phyloP scores from a whole-genome alignment of 2,888 invertebrate species.

The Philaethria dido region DNA sequence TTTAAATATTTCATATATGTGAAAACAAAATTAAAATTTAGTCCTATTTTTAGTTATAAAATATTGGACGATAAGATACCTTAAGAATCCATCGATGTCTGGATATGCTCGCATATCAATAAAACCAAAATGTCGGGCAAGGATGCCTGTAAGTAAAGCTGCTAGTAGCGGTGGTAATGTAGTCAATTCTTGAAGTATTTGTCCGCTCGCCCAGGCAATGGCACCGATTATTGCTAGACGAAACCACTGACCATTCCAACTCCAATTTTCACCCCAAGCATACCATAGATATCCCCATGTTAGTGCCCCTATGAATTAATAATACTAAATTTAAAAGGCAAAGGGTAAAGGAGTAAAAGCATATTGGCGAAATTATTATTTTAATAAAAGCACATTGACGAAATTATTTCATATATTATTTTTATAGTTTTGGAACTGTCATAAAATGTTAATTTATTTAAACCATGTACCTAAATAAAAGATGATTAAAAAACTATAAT shows the following conservation, averaged over 20 bases:
- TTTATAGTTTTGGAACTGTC: background rate
- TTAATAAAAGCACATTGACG: no score
- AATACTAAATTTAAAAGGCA: background rate
- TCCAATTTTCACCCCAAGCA: conserved; percentile 65
- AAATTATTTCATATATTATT: no score
- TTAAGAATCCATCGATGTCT: conserved; percentile 66
- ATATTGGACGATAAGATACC: conserved; percentile 52
- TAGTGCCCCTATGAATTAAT: conserved; percentile 55
- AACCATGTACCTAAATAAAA: background rate
- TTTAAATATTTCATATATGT: no score
- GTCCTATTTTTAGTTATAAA: no score
- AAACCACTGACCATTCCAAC: conserved; percentile 68
- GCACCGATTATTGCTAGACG: conserved; percentile 57
- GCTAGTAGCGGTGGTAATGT: conserved; percentile 68
- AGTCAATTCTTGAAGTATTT: conserved; percentile 58
- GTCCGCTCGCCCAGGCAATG: conserved; percentile 66
- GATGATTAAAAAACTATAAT: background rate
- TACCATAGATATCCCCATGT: conserved; percentile 68
- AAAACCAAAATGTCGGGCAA: conserved; percentile 65
- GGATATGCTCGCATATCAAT: conserved; percentile 69
- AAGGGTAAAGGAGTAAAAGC: background rate
- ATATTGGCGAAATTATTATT: background rate
- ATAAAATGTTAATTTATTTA: conserved; percentile 7
- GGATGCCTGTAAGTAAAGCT: conserved; percentile 67
- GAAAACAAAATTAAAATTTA: no score